phyloP scores from a whole-genome alignment of 2,888 invertebrate genomes.

The Himalopsyche kuldschensis region DNA sequence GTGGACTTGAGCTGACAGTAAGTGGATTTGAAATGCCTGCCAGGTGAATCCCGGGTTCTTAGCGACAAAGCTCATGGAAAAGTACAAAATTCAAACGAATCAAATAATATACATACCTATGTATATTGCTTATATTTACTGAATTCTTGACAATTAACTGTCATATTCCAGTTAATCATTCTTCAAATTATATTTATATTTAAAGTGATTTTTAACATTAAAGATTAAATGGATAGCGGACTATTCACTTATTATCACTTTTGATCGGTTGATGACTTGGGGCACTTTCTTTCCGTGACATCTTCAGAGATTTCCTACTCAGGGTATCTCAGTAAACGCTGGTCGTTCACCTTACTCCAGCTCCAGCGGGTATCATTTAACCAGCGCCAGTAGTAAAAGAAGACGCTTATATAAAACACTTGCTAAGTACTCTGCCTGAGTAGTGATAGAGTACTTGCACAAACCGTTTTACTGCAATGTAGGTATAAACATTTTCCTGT shows the following conservation, averaged over 20 bases:
- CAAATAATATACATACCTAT: too few species aligned
- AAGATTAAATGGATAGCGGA: too few species aligned
- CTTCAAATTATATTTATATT: too few species aligned
- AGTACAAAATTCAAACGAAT: too few species aligned
- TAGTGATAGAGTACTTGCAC: background rate
- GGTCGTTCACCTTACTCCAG: background rate
- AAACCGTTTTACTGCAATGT: background rate
- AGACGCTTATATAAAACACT: background rate
- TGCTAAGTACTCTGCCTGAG: background rate
- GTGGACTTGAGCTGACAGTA: too few species aligned
- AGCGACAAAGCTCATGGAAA: too few species aligned
- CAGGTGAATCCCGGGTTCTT: too few species aligned
- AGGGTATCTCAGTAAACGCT: background rate
- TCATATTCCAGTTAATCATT: too few species aligned
- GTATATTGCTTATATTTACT: too few species aligned
- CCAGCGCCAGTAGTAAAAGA: background rate
- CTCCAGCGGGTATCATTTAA: background rate
- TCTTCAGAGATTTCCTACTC: background rate
- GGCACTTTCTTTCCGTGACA: background rate
- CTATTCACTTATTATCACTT: background rate
- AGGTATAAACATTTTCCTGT: background rate
- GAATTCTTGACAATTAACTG: too few species aligned
- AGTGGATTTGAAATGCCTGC: too few species aligned
- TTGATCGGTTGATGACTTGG: background rate
- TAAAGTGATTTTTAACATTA: too few species aligned